Evolutionary conservation across 2,113 vertebrate species (phyloP), one percentile per base, ranked within the genome.

Genomic region (Polypterus bichir): DNA sequence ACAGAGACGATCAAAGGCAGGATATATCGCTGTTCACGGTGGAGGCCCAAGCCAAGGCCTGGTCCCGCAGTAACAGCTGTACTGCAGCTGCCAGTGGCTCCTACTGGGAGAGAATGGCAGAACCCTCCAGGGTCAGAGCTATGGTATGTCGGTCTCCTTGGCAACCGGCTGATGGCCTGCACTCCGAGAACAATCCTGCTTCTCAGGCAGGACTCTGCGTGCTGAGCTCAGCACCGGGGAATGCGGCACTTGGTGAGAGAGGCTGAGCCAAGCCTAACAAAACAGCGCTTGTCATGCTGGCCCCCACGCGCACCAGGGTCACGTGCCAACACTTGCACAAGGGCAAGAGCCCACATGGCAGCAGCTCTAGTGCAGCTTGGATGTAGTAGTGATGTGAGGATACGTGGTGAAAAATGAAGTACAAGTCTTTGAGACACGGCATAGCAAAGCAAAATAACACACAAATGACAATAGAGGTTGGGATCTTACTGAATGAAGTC

Each of bases 141-240:
- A 83, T 92, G 90, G 89, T 92, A 92, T 92, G 91, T 87, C 82
- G 85, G 92, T 93, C 86, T 91, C 92, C 83, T 77, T 91, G 83
- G 91, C 86, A 94, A 93, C 92, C 76, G 72, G 80, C 77, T 74
- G 84, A 85, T 77, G 88, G 83, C 83, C 86, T 73, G 78, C 76
- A 74, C 67, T 76, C 76, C 78, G 78, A 72, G 83, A 88, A 86
- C 82, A 87, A 83, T 84, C 78, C 83, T 78, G 79, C 81, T 79
- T 81, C 79, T 84, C 81, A 88, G 80, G 70, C 64, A 71, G 68
- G 62, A 71, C 48, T 57, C 74, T 76, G 80, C 70, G 71, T 75
- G 72, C 78, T 78, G 77, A 81, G 77, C 79, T 83, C 80, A 83
- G 79, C 77, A 71, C 67, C 74, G 72, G 79, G 80, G 81, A 79